These are phyloP conservation scores for Cabera pusaria DNA, from an alignment of 2,888 invertebrate species.

Conservation along the genomic window DNA sequence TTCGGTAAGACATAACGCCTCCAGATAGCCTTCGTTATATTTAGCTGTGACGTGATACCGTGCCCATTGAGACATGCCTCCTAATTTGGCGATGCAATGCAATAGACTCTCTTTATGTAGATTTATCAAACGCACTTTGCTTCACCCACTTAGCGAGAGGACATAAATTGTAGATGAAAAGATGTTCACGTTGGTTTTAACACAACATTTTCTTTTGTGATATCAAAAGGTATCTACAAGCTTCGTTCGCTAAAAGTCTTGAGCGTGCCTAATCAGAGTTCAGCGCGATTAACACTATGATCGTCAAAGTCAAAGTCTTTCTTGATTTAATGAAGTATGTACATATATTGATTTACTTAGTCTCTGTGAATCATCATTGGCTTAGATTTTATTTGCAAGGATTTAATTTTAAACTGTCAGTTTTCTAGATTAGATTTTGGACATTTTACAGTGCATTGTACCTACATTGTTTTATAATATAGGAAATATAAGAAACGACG, in stretches of 20 bases:
- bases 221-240: no score
- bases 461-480: no score
- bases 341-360: no score
- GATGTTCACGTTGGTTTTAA: slow-evolving; percentile 27
- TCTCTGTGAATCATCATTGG: no score
- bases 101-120: slow-evolving; percentile 61
- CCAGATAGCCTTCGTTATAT: slow-evolving; percentile 74
- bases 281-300: slow-evolving; percentile 22
- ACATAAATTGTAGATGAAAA: slow-evolving; percentile 45
- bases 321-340: no score
- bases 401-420: no score
- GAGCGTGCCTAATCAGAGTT: slow-evolving; percentile 17
- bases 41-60: slow-evolving; percentile 72
- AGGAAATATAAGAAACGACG: no score
- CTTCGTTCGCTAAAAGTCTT: slow-evolving; percentile 15
- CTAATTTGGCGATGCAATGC: slow-evolving; percentile 68
- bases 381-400: no score
- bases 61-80: slow-evolving; percentile 61
- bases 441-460: no score
- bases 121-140: slow-evolving; percentile 54
- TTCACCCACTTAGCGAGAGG: slow-evolving; percentile 51
- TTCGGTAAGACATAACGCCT: slow-evolving; percentile 66
- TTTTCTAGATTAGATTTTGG: no score
- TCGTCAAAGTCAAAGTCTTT: no score
- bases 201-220: slow-evolving; percentile 16